Base-by-base conservation (phyloP, 2,888 invertebrate species). In the Gymnocheta viridis region DNA sequence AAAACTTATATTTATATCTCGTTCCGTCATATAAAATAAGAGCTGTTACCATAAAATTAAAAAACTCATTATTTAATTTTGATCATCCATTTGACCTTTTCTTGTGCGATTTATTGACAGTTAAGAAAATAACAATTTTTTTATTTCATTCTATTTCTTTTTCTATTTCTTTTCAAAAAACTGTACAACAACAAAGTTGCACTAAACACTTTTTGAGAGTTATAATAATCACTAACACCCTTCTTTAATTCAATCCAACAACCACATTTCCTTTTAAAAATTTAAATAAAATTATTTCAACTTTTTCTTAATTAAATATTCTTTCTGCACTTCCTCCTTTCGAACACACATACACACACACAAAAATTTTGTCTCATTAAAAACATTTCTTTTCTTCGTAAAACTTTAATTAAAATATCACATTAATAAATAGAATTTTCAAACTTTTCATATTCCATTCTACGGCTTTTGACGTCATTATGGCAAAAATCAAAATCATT, bases 401-500 rank as follows among this genome's bases (percentile, higher is more conserved):
- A 49, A 70, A 72, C 58, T 72, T 56, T 47, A 72, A 72, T 79
- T 72, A 74, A 79, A 76, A 79, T 83, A 79, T 79, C 79, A 47
- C 49, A 58, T 72, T 76, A 76, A 76, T 70, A 80, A 80, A 73
- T 49, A 38, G 38, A 35, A 22, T 79, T 73, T 58, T 35, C 22
- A 56, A 72, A 67, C 47, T 69, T 67, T 67, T 58, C 35, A 5
- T 70, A 19, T 73, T 66, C 35, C 32, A 24, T 51, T 22, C 32
- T 24, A 17, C 17, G 62, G 38, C 49, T 56, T 41, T 82, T 69
- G 62, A 76, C 62, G 72, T 81, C 77, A 81, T 77, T 81, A 78
- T 84, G 81, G 67, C 84, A 84, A 60, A 77, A 81, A 81, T 84
- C 77, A 64, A 84, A 84, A 73, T 73, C 81, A 84, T 84, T 84